Conservation (phyloP, 2,113 vertebrate species). For the Thamnaconus septentrionalis region DNA sequence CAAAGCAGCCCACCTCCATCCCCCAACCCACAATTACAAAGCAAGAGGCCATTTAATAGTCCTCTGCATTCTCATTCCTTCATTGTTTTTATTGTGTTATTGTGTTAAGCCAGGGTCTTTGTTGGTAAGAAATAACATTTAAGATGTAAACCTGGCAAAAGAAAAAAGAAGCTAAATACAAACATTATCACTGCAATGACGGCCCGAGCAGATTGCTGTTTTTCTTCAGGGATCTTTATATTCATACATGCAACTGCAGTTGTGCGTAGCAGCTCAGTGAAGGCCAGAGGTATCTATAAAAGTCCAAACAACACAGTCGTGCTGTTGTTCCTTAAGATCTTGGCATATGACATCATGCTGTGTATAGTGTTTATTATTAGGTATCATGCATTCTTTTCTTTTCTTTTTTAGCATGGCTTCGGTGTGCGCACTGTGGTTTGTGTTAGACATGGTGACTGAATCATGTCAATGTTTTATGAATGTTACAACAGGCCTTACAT, state of each 20-base stretch:
- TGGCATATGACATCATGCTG: conserved; percentile 18
- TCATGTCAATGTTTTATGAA: conserved; percentile 59
- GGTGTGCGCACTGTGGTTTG: conserved; percentile 40
- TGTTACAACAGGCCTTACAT: conserved; percentile 67
- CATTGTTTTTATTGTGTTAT: conserved; percentile 29
- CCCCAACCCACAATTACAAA: conserved; percentile 92
- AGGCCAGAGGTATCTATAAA: conserved; percentile 5
- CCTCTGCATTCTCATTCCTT: conserved; percentile 12
- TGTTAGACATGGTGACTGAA: conserved; percentile 39
- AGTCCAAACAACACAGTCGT: conserved; percentile 10
- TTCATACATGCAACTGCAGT: conserved; percentile 34
- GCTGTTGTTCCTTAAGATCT: conserved; percentile 25
- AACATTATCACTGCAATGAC: conserved; percentile 21
- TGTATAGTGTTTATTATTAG: conserved; percentile 35
- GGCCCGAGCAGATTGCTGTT: conserved; percentile 24
- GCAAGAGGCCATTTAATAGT: conserved; percentile 91
- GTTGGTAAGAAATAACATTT: conserved; percentile 32
- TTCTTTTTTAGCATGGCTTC: conserved; percentile 21
- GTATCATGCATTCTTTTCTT: conserved; percentile 24
- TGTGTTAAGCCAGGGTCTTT: conserved; percentile 39
- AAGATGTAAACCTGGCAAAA: conserved; percentile 55
- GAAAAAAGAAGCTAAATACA: conserved; percentile 32
- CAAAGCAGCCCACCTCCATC: conserved; percentile 90
- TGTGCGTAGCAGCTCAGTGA: conserved; percentile 23
- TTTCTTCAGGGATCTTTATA: conserved; percentile 41